These are phyloP conservation scores for Dreissena rostriformis DNA, from an alignment of 1,140 invertebrate species.

Conservation along the genomic window DNA sequence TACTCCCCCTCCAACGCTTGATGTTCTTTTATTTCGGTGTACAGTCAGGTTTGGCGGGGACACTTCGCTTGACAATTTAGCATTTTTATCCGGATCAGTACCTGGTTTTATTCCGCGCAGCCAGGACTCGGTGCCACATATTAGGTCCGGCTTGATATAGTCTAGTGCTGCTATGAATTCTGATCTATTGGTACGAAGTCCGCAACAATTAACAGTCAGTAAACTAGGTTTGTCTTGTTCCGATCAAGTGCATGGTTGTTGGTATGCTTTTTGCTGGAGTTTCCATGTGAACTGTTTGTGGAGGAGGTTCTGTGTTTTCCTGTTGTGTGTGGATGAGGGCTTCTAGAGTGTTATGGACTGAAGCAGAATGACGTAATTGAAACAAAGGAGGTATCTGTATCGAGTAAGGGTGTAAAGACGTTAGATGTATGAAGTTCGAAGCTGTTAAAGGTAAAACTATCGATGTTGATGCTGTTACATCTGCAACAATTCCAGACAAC, in stretches of 20 bases:
- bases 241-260: not conserved
- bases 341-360: not conserved
- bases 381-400: no score
- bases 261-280: not conserved
- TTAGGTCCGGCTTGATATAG: constrained; percentile 35
- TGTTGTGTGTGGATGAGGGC: constrained; percentile 5
- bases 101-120: constrained; percentile 38
- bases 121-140: constrained; percentile 43
- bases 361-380: no score
- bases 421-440: no score
- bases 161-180: constrained; percentile 8
- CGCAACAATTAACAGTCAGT: constrained; percentile 25
- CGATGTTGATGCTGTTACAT: constrained; percentile 13
- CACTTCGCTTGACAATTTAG: constrained; percentile 26
- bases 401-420: no score
- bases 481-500: constrained; percentile 15
- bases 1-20: no score
- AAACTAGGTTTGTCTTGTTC: constrained; percentile 25
- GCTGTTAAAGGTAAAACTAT: no score
- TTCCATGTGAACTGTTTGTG: constrained; percentile 5
- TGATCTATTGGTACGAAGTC: constrained; percentile 12
- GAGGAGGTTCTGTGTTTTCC: constrained; percentile 6
- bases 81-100: constrained; percentile 38
- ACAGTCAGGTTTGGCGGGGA: constrained; percentile 30
- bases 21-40: no score